Evolutionary conservation across 2,797 vertebrate genomes (phyloP).

Genomic region (Lepilemur septentrionalis): DNA sequence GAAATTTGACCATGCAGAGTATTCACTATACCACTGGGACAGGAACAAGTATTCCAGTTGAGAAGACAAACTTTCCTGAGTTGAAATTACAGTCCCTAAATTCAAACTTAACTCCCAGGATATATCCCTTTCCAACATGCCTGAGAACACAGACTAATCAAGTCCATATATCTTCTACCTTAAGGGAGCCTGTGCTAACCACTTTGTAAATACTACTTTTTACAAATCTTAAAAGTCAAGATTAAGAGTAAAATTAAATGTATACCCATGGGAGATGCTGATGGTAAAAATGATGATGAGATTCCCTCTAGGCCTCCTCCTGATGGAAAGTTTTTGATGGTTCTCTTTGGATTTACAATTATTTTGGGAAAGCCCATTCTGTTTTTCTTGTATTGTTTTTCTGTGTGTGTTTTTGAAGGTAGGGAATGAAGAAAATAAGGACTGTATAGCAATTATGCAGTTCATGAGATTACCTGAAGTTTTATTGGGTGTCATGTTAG

Average conservation of each 20-base stretch:
- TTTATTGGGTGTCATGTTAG: neutral
- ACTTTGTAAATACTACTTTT: slow-evolving; percentile 50
- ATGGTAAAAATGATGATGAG: slow-evolving; percentile 46
- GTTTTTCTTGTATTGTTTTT: neutral
- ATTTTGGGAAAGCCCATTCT: slow-evolving; percentile 37
- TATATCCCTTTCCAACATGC: neutral
- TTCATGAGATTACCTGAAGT: neutral
- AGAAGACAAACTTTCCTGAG: neutral
- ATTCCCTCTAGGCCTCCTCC: slow-evolving; percentile 3
- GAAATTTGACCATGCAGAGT: neutral
- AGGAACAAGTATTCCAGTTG: slow-evolving; percentile 32
- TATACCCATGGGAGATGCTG: neutral
- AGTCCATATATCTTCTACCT: slow-evolving; percentile 54
- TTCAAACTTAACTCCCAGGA: slow-evolving; percentile 9
- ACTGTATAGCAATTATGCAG: neutral
- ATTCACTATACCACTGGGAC: neutral
- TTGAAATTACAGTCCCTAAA: slow-evolving; percentile 49
- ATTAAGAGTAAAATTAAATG: slow-evolving; percentile 65
- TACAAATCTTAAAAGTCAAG: slow-evolving; percentile 46
- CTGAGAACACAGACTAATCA: slow-evolving; percentile 50
- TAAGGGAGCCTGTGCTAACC: slow-evolving; percentile 41
- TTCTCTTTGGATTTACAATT: slow-evolving; percentile 38
- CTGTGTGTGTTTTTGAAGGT: neutral
- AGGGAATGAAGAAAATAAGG: neutral
- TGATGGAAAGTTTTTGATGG: slow-evolving; percentile 21